These are phyloP conservation scores for Acrossocheilus fasciatus DNA, from an alignment of 2,797 vertebrate species.

Conservation along the genomic window DNA sequence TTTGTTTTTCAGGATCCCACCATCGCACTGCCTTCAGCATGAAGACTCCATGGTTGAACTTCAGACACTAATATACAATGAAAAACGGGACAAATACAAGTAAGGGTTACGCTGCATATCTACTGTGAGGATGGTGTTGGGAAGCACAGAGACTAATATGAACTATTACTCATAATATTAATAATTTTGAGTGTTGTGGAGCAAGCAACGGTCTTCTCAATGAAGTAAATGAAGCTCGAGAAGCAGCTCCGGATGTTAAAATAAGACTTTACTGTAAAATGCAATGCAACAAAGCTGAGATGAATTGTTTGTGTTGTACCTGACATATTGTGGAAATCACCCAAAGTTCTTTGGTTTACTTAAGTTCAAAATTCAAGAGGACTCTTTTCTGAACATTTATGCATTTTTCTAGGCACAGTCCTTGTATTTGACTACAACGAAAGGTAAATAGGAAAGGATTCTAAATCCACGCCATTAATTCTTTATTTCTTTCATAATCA, in stretches of 20 bases:
- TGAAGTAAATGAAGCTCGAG: neutral
- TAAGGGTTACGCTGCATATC: constrained; percentile 64
- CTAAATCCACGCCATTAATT: neutral
- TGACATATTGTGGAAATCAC: neutral
- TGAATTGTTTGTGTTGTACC: neutral
- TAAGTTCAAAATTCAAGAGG: too few relatives aligned
- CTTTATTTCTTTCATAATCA: constrained; percentile 59
- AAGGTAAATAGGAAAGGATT: neutral
- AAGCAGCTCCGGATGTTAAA: neutral
- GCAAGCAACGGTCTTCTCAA: neutral
- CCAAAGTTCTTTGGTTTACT: neutral
- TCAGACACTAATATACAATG: constrained; percentile 79
- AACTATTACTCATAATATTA: neutral
- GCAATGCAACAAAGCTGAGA: neutral
- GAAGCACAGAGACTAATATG: neutral
- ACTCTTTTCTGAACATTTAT: neutral
- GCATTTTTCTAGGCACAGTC: neutral
- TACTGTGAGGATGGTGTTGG: neutral
- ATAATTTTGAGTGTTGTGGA: neutral
- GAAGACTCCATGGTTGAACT: constrained; percentile 87
- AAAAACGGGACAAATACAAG: constrained; percentile 75
- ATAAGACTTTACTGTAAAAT: neutral
- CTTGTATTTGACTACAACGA: neutral
- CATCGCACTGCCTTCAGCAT: constrained; percentile 90
- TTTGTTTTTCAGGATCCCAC: constrained; percentile 75